Conservation (phyloP, 2,113 vertebrate species). For the Podilymbus podiceps region DNA sequence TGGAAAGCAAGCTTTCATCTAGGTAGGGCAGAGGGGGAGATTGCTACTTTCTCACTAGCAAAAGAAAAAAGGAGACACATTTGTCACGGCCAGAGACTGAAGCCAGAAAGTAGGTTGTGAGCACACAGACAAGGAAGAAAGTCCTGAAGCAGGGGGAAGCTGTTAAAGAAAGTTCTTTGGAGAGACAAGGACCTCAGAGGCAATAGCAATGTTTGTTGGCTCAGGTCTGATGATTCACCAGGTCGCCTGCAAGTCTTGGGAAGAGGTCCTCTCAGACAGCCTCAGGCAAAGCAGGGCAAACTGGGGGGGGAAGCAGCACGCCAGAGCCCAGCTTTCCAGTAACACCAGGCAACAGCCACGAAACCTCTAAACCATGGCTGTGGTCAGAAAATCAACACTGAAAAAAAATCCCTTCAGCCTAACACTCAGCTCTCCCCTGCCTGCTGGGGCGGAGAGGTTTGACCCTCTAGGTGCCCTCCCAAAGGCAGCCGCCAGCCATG, state of each 20-base stretch:
- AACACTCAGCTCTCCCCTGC: not conserved
- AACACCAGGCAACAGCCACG: not conserved
- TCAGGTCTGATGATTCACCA: not conserved
- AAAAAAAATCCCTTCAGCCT: not conserved
- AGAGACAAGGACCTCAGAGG: not conserved
- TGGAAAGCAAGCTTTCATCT: slow-evolving; percentile 44
- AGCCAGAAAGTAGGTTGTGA: not conserved
- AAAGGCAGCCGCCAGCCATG: not conserved
- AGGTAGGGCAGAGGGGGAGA: not conserved
- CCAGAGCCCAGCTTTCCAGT: not conserved
- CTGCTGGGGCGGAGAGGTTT: not conserved
- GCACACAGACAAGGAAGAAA: not conserved
- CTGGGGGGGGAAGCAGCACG: not conserved
- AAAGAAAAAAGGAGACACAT: not conserved
- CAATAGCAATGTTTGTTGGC: not conserved
- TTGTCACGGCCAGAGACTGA: not conserved
- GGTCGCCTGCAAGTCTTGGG: not conserved
- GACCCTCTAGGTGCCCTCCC: not conserved
- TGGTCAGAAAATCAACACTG: not conserved
- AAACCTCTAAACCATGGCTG: slow-evolving; percentile 2
- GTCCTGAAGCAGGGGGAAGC: too few relatives aligned
- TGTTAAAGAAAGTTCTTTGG: not conserved
- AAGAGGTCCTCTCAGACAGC: not conserved
- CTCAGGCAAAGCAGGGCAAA: not conserved
- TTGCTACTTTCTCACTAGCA: not conserved